A percentile compares a stretch with the other conserved stretches of the same genome.
Evolutionary conservation across 2,888 invertebrate genomes (phyloP).

Genomic region (Trichogramma dendrolimi): DNA sequence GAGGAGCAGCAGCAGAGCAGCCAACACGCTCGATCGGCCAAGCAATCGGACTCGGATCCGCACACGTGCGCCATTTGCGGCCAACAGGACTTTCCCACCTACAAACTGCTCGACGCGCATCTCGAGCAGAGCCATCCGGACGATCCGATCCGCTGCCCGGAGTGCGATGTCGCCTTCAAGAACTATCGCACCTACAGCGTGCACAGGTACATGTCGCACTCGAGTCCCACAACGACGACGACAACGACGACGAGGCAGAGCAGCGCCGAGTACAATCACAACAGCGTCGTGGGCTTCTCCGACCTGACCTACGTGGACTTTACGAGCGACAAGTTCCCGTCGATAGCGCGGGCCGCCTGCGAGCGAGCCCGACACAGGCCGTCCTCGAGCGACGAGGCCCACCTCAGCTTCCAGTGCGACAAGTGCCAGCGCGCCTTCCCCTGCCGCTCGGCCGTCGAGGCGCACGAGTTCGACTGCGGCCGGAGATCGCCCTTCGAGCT

Average conservation of each 20-base stretch:
- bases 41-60: slow-evolving; percentile 3
- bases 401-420: slow-evolving; percentile 63
- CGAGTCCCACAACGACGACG: slow-evolving; percentile 36
- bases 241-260: not conserved
- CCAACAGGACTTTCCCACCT: slow-evolving; percentile 59
- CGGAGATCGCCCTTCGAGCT: slow-evolving; percentile 60
- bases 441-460: slow-evolving; percentile 64
- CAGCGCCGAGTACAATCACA: slow-evolving; percentile 41
- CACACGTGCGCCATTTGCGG: slow-evolving; percentile 62
- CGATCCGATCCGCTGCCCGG: slow-evolving; percentile 61
- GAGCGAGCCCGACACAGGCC: slow-evolving; percentile 65
- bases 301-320: slow-evolving; percentile 77
- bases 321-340: slow-evolving; percentile 72
- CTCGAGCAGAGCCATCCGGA: slow-evolving; percentile 65
- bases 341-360: slow-evolving; percentile 70
- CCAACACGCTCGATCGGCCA: slow-evolving; percentile 41
- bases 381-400: slow-evolving; percentile 56
- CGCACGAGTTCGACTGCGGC: slow-evolving; percentile 63
- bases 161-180: slow-evolving; percentile 71
- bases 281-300: slow-evolving; percentile 63
- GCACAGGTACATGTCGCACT: slow-evolving; percentile 65
- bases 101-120: slow-evolving; percentile 61
- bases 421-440: slow-evolving; percentile 71
- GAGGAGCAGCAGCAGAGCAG: slow-evolving; percentile 16
- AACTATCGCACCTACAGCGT: slow-evolving; percentile 68